Evolutionary conservation across 2,888 invertebrate genomes (phyloP).

Genomic region (Atherix ibis): DNA sequence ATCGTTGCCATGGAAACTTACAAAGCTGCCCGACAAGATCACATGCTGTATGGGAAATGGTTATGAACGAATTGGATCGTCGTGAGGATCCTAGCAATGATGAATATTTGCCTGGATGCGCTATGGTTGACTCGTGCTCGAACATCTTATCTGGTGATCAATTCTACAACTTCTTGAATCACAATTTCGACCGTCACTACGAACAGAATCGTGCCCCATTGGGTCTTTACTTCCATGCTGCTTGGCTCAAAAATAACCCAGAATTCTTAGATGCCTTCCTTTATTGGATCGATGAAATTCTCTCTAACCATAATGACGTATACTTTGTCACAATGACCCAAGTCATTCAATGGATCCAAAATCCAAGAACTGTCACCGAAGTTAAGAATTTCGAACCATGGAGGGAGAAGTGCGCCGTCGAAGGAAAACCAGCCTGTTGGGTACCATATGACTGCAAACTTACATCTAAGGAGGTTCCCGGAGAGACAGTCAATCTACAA

Average conservation of each 20-base stretch:
- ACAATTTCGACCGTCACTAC: conserved; percentile 86
- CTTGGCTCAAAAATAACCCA: conserved; percentile 84
- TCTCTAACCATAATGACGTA: conserved; percentile 73
- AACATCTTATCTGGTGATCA: conserved; percentile 84
- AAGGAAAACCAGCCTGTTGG: conserved; percentile 69
- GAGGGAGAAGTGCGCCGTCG: conserved; percentile 87
- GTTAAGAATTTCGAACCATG: conserved; percentile 87
- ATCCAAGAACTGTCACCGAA: conserved; percentile 68
- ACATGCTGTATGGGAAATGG: conserved; percentile 93
- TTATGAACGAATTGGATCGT: conserved; percentile 84
- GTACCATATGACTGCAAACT: conserved; percentile 82
- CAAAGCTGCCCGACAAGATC: conserved; percentile 84
- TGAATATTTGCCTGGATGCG: conserved; percentile 79
- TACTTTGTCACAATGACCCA: conserved; percentile 95
- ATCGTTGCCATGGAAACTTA: conserved; percentile 81
- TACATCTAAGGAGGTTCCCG: conserved; percentile 83
- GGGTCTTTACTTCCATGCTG: conserved; percentile 85
- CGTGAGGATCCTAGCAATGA: conserved; percentile 81
- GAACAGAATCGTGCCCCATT: conserved; percentile 78
- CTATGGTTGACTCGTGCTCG: conserved; percentile 90
- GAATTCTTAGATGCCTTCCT: conserved; percentile 84
- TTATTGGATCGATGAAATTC: conserved; percentile 82
- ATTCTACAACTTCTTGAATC: conserved; percentile 85
- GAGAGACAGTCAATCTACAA: conserved; percentile 84
- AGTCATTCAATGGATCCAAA: conserved; percentile 91